Percentiles rank a stretch among this genome's conserved stretches.
These are phyloP conservation scores for Etheostoma spectabile DNA, from an alignment of 2,113 vertebrate genomes.

Conservation along the genomic window DNA sequence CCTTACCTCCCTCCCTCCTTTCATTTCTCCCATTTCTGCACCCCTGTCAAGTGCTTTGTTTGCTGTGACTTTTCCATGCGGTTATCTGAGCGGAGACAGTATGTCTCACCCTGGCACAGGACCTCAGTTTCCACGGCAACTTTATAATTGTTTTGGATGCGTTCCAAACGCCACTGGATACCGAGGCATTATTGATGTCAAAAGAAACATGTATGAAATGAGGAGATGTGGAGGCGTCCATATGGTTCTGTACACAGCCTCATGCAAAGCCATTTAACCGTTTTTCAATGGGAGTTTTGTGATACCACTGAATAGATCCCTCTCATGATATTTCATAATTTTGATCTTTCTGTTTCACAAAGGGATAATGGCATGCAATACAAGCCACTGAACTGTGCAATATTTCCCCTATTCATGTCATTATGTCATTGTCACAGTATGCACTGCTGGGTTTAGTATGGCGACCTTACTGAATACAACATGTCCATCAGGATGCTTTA, in stretches of 20 bases:
- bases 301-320: slow-evolving; percentile 78
- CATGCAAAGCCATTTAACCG: slow-evolving; percentile 78
- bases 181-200: slow-evolving; percentile 92
- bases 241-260: slow-evolving; percentile 83
- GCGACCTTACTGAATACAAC: slow-evolving; percentile 66
- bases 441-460: slow-evolving; percentile 55
- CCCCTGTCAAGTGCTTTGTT: slow-evolving; percentile 84
- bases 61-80: slow-evolving; percentile 88
- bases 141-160: slow-evolving; percentile 97
- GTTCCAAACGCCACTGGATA: slow-evolving; percentile 92
- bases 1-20: slow-evolving; percentile 73
- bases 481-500: slow-evolving; percentile 55
- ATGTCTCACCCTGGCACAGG: slow-evolving; percentile 91
- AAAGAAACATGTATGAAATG: slow-evolving; percentile 91
- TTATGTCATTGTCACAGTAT: slow-evolving; percentile 78
- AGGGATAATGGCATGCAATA: slow-evolving; percentile 72
- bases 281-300: slow-evolving; percentile 78
- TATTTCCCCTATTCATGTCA: slow-evolving; percentile 73
- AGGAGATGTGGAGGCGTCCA: slow-evolving; percentile 85
- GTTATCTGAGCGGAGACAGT: slow-evolving; percentile 88
- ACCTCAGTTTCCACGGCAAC: slow-evolving; percentile 95
- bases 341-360: slow-evolving; percentile 72
- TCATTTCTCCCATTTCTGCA: slow-evolving; percentile 76
- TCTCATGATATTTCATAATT: slow-evolving; percentile 79
- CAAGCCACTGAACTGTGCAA: slow-evolving; percentile 69